These are phyloP conservation scores for Drosophila nigrodunni DNA, from an alignment of 1,140 invertebrate species.

Conservation along the genomic window DNA sequence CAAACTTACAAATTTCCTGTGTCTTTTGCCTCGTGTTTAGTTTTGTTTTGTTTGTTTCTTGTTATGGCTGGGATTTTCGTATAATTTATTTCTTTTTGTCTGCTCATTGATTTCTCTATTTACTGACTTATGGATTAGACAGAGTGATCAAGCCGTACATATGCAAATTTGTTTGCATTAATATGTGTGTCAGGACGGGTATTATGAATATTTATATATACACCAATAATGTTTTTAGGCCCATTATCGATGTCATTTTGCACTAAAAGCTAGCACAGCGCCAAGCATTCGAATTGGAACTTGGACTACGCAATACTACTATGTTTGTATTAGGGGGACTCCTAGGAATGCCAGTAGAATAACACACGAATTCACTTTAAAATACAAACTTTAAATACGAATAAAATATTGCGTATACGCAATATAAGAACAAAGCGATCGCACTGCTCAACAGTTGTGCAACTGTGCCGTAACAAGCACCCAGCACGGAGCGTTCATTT, in stretches of 20 bases:
- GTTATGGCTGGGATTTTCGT: slow-evolving; percentile 28
- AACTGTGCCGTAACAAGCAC: too few relatives aligned
- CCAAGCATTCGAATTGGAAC: not conserved
- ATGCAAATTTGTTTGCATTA: not conserved
- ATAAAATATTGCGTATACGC: too few relatives aligned
- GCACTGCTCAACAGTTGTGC: too few relatives aligned
- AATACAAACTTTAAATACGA: too few relatives aligned
- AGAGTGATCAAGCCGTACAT: slow-evolving; percentile 9
- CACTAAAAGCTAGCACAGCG: slow-evolving; percentile 16
- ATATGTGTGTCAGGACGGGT: slow-evolving; percentile 35
- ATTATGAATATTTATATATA: slow-evolving; percentile 25
- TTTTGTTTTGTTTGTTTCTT: slow-evolving; percentile 30
- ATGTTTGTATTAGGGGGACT: not conserved
- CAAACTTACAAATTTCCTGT: slow-evolving; percentile 27
- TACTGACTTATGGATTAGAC: slow-evolving; percentile 4
- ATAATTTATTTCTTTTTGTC: slow-evolving; percentile 4
- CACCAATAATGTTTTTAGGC: slow-evolving; percentile 6
- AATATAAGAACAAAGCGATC: too few relatives aligned
- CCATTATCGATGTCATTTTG: slow-evolving; percentile 5
- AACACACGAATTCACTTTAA: not conserved
- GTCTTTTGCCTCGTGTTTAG: slow-evolving; percentile 36
- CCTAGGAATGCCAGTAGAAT: not conserved
- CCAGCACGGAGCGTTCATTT: not conserved
- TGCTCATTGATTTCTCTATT: slow-evolving; percentile 1
- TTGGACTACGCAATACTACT: not conserved